Evolutionary conservation across 2,113 vertebrate species (phyloP), one percentile per base, ranked within the genome.

Genomic region (Anser cygnoides): DNA sequence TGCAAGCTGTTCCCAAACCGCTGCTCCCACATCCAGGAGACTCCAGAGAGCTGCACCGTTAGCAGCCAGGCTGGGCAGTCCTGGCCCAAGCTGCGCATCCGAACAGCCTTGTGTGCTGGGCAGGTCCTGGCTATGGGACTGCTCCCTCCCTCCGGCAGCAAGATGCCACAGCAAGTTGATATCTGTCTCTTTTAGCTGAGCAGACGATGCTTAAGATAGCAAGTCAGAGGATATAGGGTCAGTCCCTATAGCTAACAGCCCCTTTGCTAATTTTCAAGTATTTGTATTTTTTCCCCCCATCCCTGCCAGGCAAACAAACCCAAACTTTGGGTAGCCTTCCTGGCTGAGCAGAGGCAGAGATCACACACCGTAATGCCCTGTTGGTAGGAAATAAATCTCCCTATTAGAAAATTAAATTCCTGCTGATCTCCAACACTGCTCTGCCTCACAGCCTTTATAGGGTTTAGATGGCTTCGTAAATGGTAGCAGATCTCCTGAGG

Each of bases 361-460:
- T 39, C 57, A 46, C 7, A 13, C 62, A 37, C 19, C 37, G 18
- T 39, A 76, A 82, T 57, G 20, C 35, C 57, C 77, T 3, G 18
- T 74, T 91, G 46, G 74, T 39, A 46, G 77, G 77, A 26, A 87
- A 91, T 82, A 92, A 95, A 91, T 93, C 73, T 81, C 35, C 80
- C 57, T 33, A 57, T 93, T 89, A 95, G 87, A 39, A 93, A 91
- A 95, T 84, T 58, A 68, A 92, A 92, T 84, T 89, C 77, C 57
- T 89, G 77, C 91, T 89, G 73, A 75, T 91, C 70, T 93, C 70
- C 84, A 41, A 3, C 89, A 57, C 73, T 25, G 87, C 89, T 91
- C 61, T 93, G 84, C 84, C 89, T 94, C 29, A 1, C 66, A 59
- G 76, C 70, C 70, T 78, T 71, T 57, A 33, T 13, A 43, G 70